A percentile compares a stretch with the other conserved stretches of the same genome.
phyloP scores from a whole-genome alignment of 1,140 invertebrate species.

The Caerostris extrusa region DNA sequence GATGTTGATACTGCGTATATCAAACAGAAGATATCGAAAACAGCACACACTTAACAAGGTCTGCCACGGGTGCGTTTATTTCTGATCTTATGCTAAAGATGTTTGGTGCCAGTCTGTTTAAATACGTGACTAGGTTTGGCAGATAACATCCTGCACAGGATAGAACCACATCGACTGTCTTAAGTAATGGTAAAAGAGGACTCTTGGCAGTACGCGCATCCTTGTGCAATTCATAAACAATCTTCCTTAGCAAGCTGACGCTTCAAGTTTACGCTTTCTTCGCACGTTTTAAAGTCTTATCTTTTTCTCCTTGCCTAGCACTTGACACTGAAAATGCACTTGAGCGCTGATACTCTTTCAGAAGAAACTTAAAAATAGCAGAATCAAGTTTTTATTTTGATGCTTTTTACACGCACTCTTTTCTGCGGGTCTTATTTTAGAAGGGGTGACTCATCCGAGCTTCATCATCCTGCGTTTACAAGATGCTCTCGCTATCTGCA shows the following conservation, averaged over 20 bases:
- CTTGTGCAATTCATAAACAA: conserved; percentile 57
- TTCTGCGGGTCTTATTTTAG: neutral
- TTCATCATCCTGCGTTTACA: neutral
- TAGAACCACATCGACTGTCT: neutral
- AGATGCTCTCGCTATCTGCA: neutral
- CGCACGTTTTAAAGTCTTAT: neutral
- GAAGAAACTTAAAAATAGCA: conserved; percentile 26
- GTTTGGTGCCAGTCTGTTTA: neutral
- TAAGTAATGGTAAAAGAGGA: neutral
- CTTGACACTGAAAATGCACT: conserved; percentile 59
- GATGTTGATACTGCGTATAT: too few species aligned
- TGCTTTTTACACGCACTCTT: neutral
- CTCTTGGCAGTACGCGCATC: neutral
- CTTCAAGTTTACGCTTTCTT: conserved; percentile 10
- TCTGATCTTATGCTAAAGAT: neutral
- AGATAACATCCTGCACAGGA: neutral
- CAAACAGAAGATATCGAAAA: too few species aligned
- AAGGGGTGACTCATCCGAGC: conserved; percentile 32
- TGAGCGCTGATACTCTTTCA: conserved; percentile 2
- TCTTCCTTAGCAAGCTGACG: neutral
- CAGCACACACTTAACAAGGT: too few species aligned
- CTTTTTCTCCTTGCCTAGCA: neutral
- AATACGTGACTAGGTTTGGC: neutral
- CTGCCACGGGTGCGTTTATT: neutral
- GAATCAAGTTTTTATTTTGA: conserved; percentile 6